Evolutionary conservation across 1,140 invertebrate species (phyloP).

Genomic region (Eumeta japonica): DNA sequence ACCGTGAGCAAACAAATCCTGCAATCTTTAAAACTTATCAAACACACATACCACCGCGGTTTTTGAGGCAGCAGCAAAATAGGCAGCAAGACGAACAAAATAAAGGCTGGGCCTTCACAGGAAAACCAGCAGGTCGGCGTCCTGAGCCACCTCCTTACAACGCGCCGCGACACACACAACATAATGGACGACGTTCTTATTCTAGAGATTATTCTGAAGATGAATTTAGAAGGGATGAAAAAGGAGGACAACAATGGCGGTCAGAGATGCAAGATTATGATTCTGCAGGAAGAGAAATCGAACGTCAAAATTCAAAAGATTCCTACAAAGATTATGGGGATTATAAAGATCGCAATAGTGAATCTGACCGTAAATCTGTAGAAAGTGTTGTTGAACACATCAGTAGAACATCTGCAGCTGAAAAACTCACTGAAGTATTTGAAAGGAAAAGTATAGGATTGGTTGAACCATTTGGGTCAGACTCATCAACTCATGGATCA

Average conservation of each 20-base stretch:
- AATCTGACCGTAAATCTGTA: slow-evolving; percentile 39
- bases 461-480: slow-evolving; percentile 33
- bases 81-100: slow-evolving; percentile 43
- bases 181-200: slow-evolving; percentile 45
- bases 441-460: slow-evolving; percentile 49
- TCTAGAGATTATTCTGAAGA: slow-evolving; percentile 52
- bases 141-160: slow-evolving; percentile 41
- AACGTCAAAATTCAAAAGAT: slow-evolving; percentile 51
- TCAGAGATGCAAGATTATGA: slow-evolving; percentile 55
- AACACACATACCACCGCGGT: slow-evolving; percentile 80
- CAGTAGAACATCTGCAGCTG: slow-evolving; percentile 38
- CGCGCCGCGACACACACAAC: slow-evolving; percentile 35
- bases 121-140: slow-evolving; percentile 37
- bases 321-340: slow-evolving; percentile 47
- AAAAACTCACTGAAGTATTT: slow-evolving; percentile 51
- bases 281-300: slow-evolving; percentile 40
- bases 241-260: slow-evolving; percentile 45
- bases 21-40: slow-evolving; percentile 73
- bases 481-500: slow-evolving; percentile 18
- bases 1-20: slow-evolving; percentile 36
- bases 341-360: slow-evolving; percentile 42
- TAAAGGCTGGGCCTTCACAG: slow-evolving; percentile 41
- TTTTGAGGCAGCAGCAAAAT: slow-evolving; percentile 73
- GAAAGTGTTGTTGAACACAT: slow-evolving; percentile 34
- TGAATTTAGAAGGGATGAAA: slow-evolving; percentile 45